These are phyloP conservation scores for Charanyca ferruginea DNA, from an alignment of 2,888 invertebrate species.

Conservation along the genomic window DNA sequence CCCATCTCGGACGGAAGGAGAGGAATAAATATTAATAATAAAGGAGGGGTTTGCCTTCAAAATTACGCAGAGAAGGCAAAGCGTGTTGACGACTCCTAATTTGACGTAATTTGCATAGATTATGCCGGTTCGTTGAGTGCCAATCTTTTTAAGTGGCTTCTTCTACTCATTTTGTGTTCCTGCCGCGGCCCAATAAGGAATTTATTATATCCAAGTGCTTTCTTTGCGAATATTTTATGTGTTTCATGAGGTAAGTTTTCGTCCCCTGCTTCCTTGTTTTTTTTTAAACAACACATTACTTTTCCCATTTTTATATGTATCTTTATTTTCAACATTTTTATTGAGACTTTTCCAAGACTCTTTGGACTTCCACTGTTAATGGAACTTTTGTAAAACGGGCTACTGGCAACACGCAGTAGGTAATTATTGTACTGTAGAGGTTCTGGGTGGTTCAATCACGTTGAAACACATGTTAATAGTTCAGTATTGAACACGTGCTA, in stretches of 20 bases:
- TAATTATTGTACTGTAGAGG: neutral
- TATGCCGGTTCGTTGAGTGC: constrained; percentile 91
- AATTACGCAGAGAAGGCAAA: constrained; percentile 85
- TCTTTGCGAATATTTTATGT: constrained; percentile 76
- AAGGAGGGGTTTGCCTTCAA: constrained; percentile 89
- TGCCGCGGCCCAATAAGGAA: constrained; percentile 83
- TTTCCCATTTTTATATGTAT: constrained; percentile 31
- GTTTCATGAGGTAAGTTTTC: constrained; percentile 71
- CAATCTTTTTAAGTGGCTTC: constrained; percentile 91
- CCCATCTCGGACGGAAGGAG: constrained; percentile 82
- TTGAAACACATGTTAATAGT: neutral
- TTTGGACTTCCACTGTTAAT: neutral
- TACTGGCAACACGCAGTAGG: neutral
- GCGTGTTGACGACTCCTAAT: constrained; percentile 90
- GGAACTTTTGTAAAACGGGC: neutral
- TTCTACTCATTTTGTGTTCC: constrained; percentile 88
- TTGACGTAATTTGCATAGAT: constrained; percentile 91
- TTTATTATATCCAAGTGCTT: constrained; percentile 85
- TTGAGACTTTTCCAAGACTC: neutral
- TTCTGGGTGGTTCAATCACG: neutral
- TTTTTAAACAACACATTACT: constrained; percentile 51
- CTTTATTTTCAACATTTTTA: constrained; percentile 3
- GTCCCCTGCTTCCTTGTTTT: constrained; percentile 65
- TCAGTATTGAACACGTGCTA: no score
- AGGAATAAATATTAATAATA: constrained; percentile 91